Conservation (phyloP, 2,888 invertebrate genomes). For the Hydroisotoma schaefferi region DNA sequence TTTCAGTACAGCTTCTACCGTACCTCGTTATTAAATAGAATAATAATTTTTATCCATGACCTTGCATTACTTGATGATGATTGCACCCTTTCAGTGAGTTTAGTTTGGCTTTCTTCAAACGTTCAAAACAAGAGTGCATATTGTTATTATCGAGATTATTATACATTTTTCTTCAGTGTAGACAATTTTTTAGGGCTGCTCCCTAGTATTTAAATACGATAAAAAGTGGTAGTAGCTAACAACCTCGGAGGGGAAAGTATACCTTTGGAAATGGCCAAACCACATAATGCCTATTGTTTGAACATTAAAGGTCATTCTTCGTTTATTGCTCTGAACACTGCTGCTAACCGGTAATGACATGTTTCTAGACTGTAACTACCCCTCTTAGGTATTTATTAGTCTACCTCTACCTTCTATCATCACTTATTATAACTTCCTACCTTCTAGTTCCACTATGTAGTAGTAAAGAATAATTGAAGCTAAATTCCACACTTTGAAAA, state of each 20-base stretch:
- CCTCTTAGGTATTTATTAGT: too few relatives aligned
- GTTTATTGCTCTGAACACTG: background rate
- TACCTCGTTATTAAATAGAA: slow-evolving; percentile 24
- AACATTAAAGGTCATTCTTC: slow-evolving; percentile 2
- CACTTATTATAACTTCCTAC: too few relatives aligned
- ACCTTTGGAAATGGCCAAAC: slow-evolving; percentile 8
- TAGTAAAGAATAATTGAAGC: too few relatives aligned
- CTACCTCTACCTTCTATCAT: too few relatives aligned
- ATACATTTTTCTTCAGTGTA: background rate
- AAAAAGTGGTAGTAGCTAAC: background rate
- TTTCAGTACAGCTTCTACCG: background rate
- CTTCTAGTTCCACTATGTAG: too few relatives aligned
- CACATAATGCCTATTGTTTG: slow-evolving; percentile 8
- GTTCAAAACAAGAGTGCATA: background rate
- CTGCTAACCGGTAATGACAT: slow-evolving; percentile 4
- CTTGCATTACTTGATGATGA: slow-evolving; percentile 19
- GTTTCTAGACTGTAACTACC: too few relatives aligned
- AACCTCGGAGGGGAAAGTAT: background rate
- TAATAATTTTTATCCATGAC: slow-evolving; percentile 22
- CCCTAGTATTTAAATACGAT: slow-evolving; percentile 8
- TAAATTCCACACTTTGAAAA: too few relatives aligned
- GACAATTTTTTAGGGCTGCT: background rate
- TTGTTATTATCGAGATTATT: background rate
- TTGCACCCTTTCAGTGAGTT: background rate
- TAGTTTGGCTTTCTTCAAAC: too few relatives aligned